These are phyloP conservation scores for Xenopus laevis DNA, from an alignment of 2,113 vertebrate species.

Conservation along the genomic window DNA sequence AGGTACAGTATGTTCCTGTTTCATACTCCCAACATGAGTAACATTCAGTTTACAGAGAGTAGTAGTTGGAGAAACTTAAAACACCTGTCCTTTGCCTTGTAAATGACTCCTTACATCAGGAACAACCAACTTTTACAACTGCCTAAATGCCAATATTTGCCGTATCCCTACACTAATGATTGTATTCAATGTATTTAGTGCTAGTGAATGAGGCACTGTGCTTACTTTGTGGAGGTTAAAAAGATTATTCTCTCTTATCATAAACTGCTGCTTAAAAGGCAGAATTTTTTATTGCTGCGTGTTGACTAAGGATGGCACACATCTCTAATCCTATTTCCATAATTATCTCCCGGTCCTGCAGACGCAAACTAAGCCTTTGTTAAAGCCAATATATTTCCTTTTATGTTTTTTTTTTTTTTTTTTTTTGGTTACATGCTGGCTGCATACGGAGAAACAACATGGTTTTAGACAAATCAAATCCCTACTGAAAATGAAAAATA, in stretches of 20 bases:
- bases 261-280: constrained; percentile 31
- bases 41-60: too few relatives aligned
- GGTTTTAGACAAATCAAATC: too few relatives aligned
- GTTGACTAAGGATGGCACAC: constrained; percentile 28
- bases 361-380: constrained; percentile 42
- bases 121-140: too few relatives aligned
- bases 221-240: not conserved
- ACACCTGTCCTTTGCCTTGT: too few relatives aligned
- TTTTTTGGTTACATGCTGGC: not conserved
- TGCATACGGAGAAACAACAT: not conserved
- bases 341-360: constrained; percentile 40
- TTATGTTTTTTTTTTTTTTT: constrained; percentile 28
- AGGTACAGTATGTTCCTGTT: too few relatives aligned
- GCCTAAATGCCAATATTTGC: too few relatives aligned
- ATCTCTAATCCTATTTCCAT: constrained; percentile 45
- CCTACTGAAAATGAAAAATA: too few relatives aligned
- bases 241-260: constrained; percentile 16
- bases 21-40: too few relatives aligned
- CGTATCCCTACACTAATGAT: too few relatives aligned
- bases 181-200: too few relatives aligned
- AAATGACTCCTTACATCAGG: too few relatives aligned
- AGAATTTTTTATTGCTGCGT: constrained; percentile 37
- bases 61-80: too few relatives aligned
- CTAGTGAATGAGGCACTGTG: not conserved
- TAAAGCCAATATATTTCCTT: constrained; percentile 38